Percentiles rank a stretch among this genome's conserved stretches.
Evolutionary conservation across 2,888 invertebrate genomes (phyloP).

Genomic region (Selenia dentaria): DNA sequence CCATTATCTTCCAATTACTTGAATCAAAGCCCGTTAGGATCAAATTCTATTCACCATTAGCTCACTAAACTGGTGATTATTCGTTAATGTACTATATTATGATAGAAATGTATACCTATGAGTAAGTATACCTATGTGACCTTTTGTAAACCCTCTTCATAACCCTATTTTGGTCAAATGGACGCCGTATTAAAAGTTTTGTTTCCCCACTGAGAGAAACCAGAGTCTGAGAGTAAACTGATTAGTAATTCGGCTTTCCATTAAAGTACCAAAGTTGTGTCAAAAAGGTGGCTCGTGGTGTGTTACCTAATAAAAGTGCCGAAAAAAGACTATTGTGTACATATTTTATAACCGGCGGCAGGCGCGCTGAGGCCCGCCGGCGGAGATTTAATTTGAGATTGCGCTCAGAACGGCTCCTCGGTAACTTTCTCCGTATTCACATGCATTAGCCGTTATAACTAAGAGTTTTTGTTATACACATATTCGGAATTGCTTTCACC

Average conservation of each 20-base stretch:
- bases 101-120: not conserved
- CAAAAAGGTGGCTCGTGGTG: constrained; percentile 42
- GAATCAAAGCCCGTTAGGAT: constrained; percentile 17
- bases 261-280: constrained; percentile 23
- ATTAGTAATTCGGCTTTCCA: constrained; percentile 25
- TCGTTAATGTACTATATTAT: not conserved
- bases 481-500: constrained; percentile 52
- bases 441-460: constrained; percentile 68
- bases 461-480: constrained; percentile 61
- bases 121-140: not conserved
- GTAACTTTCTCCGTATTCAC: constrained; percentile 73
- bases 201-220: not conserved
- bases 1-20: constrained; percentile 21
- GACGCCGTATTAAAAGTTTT: not conserved
- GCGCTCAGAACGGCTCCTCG: constrained; percentile 59
- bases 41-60: constrained; percentile 16
- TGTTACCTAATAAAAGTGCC: constrained; percentile 52
- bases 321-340: constrained; percentile 53
- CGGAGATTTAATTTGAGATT: constrained; percentile 80
- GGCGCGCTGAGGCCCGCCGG: constrained; percentile 55
- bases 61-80: constrained; percentile 7
- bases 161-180: constrained; percentile 9
- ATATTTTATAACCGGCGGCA: constrained; percentile 56
- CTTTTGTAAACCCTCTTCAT: not conserved
- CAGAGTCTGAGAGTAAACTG: constrained; percentile 24